These are phyloP conservation scores for Drosophila mayri DNA, from an alignment of 1,140 invertebrate genomes.

Conservation along the genomic window DNA sequence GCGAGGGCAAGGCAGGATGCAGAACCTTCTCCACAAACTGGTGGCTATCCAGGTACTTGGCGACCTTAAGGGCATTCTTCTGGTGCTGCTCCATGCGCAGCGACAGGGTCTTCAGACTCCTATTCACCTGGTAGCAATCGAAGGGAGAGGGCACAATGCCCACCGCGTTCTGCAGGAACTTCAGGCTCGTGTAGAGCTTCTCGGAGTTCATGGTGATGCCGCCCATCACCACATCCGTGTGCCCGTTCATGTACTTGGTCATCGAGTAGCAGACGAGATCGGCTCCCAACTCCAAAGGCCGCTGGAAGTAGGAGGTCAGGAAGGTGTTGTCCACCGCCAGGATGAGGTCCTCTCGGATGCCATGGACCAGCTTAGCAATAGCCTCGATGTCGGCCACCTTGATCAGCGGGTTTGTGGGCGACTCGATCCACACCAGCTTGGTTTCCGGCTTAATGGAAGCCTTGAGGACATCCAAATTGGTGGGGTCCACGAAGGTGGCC, in stretches of 20 bases:
- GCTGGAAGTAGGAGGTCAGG: slow-evolving; percentile 97
- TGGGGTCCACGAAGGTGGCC: slow-evolving; percentile 93
- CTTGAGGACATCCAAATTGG: slow-evolving; percentile 88
- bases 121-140: slow-evolving; percentile 97
- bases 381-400: slow-evolving; percentile 96
- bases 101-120: slow-evolving; percentile 97
- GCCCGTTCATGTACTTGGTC: slow-evolving; percentile 99
- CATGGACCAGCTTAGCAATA: slow-evolving; percentile 88
- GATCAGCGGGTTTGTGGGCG: slow-evolving; percentile 98
- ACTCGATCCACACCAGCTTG: slow-evolving; percentile 98
- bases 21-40: slow-evolving; percentile 92
- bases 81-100: slow-evolving; percentile 96
- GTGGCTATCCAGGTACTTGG: slow-evolving; percentile 92
- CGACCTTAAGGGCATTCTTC: slow-evolving; percentile 91
- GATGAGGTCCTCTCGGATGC: slow-evolving; percentile 88
- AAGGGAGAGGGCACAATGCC: slow-evolving; percentile 98
- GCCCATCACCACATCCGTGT: slow-evolving; percentile 99
- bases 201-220: slow-evolving; percentile 91
- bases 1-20: slow-evolving; percentile 95
- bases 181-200: slow-evolving; percentile 89
- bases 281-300: slow-evolving; percentile 95
- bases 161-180: slow-evolving; percentile 96
- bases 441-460: slow-evolving; percentile 92
- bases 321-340: slow-evolving; percentile 99
- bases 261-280: slow-evolving; percentile 97